These are phyloP conservation scores for Apamea crenata DNA, from an alignment of 2,888 invertebrate species.

Conservation along the genomic window DNA sequence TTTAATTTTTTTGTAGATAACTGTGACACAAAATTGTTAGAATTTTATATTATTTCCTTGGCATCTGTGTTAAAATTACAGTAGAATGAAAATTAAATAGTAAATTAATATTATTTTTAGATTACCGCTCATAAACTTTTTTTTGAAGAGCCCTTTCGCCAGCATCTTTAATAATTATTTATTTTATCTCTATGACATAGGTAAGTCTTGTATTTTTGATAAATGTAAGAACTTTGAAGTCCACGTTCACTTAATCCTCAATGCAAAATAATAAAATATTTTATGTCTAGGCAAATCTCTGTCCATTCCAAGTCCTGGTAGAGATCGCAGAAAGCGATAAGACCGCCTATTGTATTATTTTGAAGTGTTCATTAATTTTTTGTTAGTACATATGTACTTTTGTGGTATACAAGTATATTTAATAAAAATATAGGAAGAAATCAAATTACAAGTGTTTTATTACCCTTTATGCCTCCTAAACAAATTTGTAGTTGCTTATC, in stretches of 20 bases:
- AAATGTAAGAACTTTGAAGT: not conserved
- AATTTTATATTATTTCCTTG: not conserved
- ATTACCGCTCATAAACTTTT: not conserved
- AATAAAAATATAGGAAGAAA: not conserved
- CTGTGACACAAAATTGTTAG: not conserved
- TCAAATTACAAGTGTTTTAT: constrained; percentile 13
- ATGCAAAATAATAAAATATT: constrained; percentile 3
- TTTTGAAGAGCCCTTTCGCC: not conserved
- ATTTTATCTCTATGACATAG: not conserved
- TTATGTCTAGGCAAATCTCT: not conserved
- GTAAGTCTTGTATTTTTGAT: not conserved
- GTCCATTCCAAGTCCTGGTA: not conserved
- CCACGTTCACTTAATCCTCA: not conserved
- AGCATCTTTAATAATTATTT: not conserved
- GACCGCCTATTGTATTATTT: not conserved
- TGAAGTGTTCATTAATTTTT: not conserved
- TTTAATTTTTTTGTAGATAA: not conserved
- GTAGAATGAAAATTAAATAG: not conserved
- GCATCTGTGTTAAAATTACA: not conserved
- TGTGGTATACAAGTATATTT: not conserved
- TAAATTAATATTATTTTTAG: not conserved
- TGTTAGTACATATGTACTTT: not conserved
- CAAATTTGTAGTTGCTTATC: not conserved
- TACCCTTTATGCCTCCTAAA: not conserved
- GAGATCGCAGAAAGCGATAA: too few relatives aligned